A percentile compares a stretch with the other conserved stretches of the same genome.
Evolutionary conservation across 30 jellyfish, hydroid and myxozoan genomes (phyloP).

Genomic region (Aurelia aurita complex sp. Pacific): DNA sequence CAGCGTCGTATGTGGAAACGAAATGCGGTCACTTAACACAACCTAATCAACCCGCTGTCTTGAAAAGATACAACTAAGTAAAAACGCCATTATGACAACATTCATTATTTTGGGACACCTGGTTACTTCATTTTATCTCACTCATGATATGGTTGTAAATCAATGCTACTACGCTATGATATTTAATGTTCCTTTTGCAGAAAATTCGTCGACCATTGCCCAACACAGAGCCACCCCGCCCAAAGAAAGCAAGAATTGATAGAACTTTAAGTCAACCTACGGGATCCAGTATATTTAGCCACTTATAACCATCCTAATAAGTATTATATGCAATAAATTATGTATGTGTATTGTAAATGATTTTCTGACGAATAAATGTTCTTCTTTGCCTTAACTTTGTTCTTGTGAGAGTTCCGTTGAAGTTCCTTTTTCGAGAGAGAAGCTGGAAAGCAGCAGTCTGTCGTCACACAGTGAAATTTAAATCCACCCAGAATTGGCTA

Average conservation of each 20-base stretch:
- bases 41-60: no score
- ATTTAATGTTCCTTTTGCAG: not conserved
- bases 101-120: no score
- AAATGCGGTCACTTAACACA: no score
- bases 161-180: not conserved
- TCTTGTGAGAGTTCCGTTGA: no score
- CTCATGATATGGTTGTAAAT: not conserved
- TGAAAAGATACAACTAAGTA: no score
- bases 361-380: not conserved
- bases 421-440: no score
- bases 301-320: constrained; percentile 9
- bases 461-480: no score
- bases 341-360: not conserved
- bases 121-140: not conserved
- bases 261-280: constrained; percentile 46
- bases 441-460: no score
- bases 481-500: no score
- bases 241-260: constrained; percentile 46
- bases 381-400: no score
- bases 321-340: not conserved
- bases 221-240: constrained; percentile 42
- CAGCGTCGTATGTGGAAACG: no score
- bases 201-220: constrained; percentile 7
- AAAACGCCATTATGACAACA: no score
- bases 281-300: constrained; percentile 32